Evolutionary conservation across 2,888 invertebrate genomes (phyloP).

Genomic region (Scotopteryx bipunctaria): DNA sequence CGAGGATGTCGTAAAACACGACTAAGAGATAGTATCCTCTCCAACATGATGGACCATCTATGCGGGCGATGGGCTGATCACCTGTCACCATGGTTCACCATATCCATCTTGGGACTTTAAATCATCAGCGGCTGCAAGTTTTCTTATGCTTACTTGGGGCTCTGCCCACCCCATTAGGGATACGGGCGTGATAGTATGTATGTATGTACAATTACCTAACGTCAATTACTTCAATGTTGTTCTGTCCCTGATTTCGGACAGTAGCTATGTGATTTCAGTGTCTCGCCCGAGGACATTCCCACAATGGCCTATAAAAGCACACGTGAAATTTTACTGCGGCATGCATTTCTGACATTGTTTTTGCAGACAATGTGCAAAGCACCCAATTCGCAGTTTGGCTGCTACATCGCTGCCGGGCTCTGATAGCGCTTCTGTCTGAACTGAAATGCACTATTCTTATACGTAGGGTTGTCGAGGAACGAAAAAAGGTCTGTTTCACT

Average conservation of each 20-base stretch:
- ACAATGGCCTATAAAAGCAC: slow-evolving; percentile 3
- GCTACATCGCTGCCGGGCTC: slow-evolving; percentile 42
- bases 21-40: too few relatives aligned
- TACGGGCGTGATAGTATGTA: too few relatives aligned
- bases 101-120: too few relatives aligned
- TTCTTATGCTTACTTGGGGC: too few relatives aligned
- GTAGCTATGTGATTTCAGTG: not conserved
- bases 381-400: slow-evolving; percentile 31
- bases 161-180: too few relatives aligned
- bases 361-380: slow-evolving; percentile 26
- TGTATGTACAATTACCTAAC: too few relatives aligned
- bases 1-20: too few relatives aligned
- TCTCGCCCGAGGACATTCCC: not conserved
- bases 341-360: slow-evolving; percentile 14
- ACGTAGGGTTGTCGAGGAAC: slow-evolving; percentile 42
- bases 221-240: not conserved
- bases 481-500: too few relatives aligned
- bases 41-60: too few relatives aligned
- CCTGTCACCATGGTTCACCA: too few relatives aligned
- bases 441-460: slow-evolving; percentile 45
- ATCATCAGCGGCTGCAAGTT: too few relatives aligned
- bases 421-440: slow-evolving; percentile 47
- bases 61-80: too few relatives aligned
- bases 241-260: not conserved
- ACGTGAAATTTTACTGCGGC: slow-evolving; percentile 8